Percentiles rank a stretch among this genome's conserved stretches.
phyloP scores from a whole-genome alignment of 1,140 invertebrate genomes.

The Aphelenchoides besseyi region DNA sequence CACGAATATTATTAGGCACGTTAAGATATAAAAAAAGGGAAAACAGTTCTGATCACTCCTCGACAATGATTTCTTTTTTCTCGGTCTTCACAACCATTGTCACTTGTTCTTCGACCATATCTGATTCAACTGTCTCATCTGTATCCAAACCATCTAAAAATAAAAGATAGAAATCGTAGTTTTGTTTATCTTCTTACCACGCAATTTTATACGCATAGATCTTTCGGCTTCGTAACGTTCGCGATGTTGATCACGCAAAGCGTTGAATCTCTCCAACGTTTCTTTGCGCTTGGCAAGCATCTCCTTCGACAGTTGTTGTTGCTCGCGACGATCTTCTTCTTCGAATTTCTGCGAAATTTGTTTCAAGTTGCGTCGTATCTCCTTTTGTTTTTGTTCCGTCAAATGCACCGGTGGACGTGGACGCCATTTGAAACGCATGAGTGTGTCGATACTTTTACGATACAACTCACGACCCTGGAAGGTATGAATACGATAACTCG shows the following conservation, averaged over 20 bases:
- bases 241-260: conserved; percentile 68
- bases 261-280: conserved; percentile 81
- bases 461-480: conserved; percentile 79
- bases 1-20: background rate
- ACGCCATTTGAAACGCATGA: conserved; percentile 92
- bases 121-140: conserved; percentile 30
- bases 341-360: conserved; percentile 94
- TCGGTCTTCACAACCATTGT: conserved; percentile 53
- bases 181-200: conserved; percentile 64
- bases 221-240: conserved; percentile 75
- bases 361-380: conserved; percentile 96
- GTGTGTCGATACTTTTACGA: conserved; percentile 80
- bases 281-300: conserved; percentile 85
- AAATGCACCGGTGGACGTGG: conserved; percentile 84
- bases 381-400: conserved; percentile 71
- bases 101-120: conserved; percentile 56
- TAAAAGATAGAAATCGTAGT: background rate
- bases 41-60: conserved; percentile 21
- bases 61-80: conserved; percentile 41
- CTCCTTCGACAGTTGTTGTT: conserved; percentile 91
- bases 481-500: conserved; percentile 89
- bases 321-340: conserved; percentile 85
- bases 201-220: conserved; percentile 75
- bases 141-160: conserved; percentile 39
- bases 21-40: background rate